phyloP scores from a whole-genome alignment of 2,113 vertebrate species.

The Oreochromis niloticus region DNA sequence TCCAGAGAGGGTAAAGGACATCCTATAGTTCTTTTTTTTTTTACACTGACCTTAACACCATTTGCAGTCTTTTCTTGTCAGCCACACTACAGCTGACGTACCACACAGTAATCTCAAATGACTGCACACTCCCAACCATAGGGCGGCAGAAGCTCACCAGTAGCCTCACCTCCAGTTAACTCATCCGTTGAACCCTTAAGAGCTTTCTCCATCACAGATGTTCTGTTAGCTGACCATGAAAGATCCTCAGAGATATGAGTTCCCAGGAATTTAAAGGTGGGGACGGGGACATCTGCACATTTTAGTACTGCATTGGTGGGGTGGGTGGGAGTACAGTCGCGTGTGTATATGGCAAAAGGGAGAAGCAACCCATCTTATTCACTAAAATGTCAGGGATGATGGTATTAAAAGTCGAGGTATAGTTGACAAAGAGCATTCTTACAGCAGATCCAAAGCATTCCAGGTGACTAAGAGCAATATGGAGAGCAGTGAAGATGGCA shows the following conservation, averaged over 20 bases:
- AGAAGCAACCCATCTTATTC: not conserved
- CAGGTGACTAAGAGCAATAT: not conserved
- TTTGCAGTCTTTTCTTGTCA: not conserved
- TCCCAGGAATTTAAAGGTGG: not conserved
- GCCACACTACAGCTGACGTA: not conserved
- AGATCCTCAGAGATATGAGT: not conserved
- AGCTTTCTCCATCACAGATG: not conserved
- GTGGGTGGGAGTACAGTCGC: not conserved
- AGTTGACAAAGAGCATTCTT: not conserved
- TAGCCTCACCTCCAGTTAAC: not conserved
- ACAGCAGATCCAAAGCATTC: not conserved
- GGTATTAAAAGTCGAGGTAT: not conserved
- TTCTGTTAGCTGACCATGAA: not conserved
- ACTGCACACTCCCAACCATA: not conserved
- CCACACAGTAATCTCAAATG: not conserved
- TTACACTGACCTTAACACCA: not conserved
- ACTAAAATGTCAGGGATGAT: not conserved
- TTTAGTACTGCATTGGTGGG: not conserved
- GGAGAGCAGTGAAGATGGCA: not conserved
- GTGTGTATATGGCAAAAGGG: not conserved
- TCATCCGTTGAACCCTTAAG: not conserved
- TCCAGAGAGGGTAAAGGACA: not conserved
- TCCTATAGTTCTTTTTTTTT: not conserved
- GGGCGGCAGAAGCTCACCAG: not conserved
- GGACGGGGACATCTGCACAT: not conserved